A percentile compares a stretch with the other conserved stretches of the same genome.
Evolutionary conservation across 1,140 invertebrate genomes (phyloP).

Genomic region (Ooceraea biroi): DNA sequence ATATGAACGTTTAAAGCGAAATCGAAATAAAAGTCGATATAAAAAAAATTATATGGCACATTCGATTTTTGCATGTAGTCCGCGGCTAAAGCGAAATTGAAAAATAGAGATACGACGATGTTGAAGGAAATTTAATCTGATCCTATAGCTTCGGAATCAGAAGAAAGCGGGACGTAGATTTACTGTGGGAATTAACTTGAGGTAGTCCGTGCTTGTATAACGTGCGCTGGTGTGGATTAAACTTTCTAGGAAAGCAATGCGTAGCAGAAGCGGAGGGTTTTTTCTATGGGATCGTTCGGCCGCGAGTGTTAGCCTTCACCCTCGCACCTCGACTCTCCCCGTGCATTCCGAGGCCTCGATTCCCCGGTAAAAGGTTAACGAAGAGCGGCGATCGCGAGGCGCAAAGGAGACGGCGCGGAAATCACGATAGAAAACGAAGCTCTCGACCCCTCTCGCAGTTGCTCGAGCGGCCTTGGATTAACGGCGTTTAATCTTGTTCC

Average conservation of each 20-base stretch:
- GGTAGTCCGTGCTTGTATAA: background rate
- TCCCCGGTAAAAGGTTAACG: conserved; percentile 27
- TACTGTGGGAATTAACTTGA: conserved; percentile 13
- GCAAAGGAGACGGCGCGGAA: background rate
- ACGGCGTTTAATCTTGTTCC: background rate
- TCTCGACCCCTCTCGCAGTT: background rate
- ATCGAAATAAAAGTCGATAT: background rate
- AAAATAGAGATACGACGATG: background rate
- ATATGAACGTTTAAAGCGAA: background rate
- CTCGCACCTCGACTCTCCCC: background rate
- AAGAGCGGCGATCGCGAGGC: conserved; percentile 1
- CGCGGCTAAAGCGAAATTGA: background rate
- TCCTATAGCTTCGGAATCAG: background rate
- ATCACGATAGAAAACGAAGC: too few species aligned
- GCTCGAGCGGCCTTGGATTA: conserved; percentile 53
- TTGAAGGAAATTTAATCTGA: background rate
- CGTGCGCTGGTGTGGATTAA: background rate
- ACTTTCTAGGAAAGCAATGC: conserved; percentile 23
- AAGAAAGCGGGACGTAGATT: background rate
- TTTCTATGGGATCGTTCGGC: conserved; percentile 36
- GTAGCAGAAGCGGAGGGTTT: background rate
- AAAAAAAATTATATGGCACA: background rate
- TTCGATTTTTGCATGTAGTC: background rate
- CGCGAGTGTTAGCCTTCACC: conserved; percentile 46
- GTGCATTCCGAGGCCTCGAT: background rate